Evolutionary conservation across 2,797 vertebrate genomes (phyloP).

Genomic region (Myotis vivesi): DNA sequence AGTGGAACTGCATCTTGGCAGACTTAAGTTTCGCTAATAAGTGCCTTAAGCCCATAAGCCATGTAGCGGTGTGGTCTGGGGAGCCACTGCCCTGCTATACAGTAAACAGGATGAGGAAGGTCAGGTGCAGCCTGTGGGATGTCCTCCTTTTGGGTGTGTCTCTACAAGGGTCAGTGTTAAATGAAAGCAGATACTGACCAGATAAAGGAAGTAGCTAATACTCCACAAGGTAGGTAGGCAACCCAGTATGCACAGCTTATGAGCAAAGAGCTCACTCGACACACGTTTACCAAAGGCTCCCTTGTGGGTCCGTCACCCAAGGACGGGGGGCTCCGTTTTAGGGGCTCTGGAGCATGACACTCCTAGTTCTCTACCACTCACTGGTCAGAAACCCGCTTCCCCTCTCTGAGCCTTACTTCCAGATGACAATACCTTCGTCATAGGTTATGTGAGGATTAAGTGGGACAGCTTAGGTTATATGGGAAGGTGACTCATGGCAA

Average conservation of each 20-base stretch:
- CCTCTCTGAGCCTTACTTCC: neutral
- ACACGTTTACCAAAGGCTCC: neutral
- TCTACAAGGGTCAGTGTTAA: neutral
- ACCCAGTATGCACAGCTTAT: rapidly evolving
- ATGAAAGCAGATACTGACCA: neutral
- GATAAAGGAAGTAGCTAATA: neutral
- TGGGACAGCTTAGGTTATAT: neutral
- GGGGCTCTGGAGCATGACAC: neutral
- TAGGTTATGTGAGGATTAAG: neutral
- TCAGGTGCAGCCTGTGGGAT: neutral
- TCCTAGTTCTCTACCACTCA: neutral
- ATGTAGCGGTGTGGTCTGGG: neutral
- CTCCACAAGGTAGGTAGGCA: neutral
- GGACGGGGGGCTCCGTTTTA: neutral
- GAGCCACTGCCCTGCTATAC: neutral
- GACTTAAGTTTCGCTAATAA: neutral
- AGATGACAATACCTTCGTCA: neutral
- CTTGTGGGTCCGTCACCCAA: too few species aligned
- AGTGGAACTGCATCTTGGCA: neutral
- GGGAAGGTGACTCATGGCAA: neutral
- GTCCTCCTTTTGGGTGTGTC: neutral
- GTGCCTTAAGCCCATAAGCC: too few species aligned
- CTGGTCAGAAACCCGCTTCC: neutral
- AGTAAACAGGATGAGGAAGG: rapidly evolving
- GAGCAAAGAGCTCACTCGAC: neutral